Conservation (phyloP, 1,140 invertebrate species). For the Tetramorium parvispinum region DNA sequence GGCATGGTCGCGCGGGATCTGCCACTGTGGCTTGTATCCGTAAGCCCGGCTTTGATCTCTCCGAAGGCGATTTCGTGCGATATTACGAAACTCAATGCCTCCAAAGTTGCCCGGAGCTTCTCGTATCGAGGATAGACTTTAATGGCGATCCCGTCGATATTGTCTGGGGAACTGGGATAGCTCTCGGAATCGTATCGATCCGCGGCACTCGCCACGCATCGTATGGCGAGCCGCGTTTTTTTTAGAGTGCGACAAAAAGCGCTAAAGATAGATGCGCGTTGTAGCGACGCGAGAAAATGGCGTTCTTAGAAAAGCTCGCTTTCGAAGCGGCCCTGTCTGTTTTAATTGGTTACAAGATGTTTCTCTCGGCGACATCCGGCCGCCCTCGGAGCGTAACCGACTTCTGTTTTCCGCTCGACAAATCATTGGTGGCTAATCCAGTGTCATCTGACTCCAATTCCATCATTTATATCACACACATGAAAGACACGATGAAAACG, state of each 20-base stretch:
- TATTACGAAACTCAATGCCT: conserved; percentile 53
- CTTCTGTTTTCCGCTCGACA: conserved; percentile 16
- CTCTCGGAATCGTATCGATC: conserved; percentile 55
- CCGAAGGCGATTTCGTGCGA: conserved; percentile 45
- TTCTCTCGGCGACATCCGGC: conserved; percentile 46
- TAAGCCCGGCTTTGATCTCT: conserved; percentile 51
- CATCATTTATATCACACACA: neutral
- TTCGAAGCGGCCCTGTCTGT: conserved; percentile 12
- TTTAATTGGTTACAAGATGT: conserved; percentile 54
- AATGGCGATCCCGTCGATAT: conserved; percentile 59
- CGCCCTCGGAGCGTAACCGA: conserved; percentile 17
- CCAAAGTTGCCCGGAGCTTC: conserved; percentile 38
- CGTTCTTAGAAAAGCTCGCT: conserved; percentile 19
- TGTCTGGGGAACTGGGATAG: conserved; percentile 40
- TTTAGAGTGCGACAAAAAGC: conserved; percentile 5
- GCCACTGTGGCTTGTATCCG: conserved; percentile 40
- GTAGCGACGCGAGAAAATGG: conserved; percentile 34
- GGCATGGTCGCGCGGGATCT: conserved; percentile 21
- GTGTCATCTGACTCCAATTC: neutral
- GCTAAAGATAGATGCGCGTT: conserved; percentile 46
- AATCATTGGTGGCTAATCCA: neutral
- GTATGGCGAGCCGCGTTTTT: neutral
- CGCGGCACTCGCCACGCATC: neutral
- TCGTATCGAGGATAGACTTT: conserved; percentile 51
- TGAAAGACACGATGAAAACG: neutral